phyloP scores from a whole-genome alignment of 2,113 vertebrate genomes.

The Jacana jacana region DNA sequence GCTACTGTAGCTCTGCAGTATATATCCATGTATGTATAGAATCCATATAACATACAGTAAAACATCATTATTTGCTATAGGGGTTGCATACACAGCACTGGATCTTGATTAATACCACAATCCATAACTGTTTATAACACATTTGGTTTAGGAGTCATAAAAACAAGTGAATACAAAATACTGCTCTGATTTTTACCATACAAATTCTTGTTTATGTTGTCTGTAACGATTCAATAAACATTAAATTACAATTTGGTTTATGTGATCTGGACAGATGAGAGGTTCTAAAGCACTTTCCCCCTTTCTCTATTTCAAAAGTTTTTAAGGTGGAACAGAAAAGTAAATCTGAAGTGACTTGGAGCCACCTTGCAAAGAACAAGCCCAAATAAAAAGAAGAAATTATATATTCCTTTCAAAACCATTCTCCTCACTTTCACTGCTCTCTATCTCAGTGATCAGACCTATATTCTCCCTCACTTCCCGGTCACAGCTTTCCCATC shows the following conservation, averaged over 20 bases:
- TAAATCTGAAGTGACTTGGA: constrained; percentile 13
- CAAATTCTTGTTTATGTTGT: constrained; percentile 13
- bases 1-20: background rate
- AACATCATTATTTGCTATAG: background rate
- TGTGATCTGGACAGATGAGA: background rate
- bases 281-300: background rate
- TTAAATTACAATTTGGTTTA: background rate
- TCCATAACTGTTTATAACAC: constrained; percentile 26
- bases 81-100: constrained; percentile 9
- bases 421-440: background rate
- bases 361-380: background rate
- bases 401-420: background rate
- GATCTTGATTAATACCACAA: constrained; percentile 42
- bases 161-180: constrained; percentile 25
- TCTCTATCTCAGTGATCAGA: background rate
- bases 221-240: constrained; percentile 11
- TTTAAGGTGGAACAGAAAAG: constrained; percentile 31
- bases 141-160: constrained; percentile 23
- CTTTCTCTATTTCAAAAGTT: constrained; percentile 12
- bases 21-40: no score
- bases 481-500: background rate
- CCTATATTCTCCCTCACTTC: background rate
- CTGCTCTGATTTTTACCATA: constrained; percentile 6
- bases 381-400: background rate
- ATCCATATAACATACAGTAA: background rate